These are phyloP conservation scores for Morelia viridis DNA, from an alignment of 2,797 vertebrate genomes.

Conservation along the genomic window DNA sequence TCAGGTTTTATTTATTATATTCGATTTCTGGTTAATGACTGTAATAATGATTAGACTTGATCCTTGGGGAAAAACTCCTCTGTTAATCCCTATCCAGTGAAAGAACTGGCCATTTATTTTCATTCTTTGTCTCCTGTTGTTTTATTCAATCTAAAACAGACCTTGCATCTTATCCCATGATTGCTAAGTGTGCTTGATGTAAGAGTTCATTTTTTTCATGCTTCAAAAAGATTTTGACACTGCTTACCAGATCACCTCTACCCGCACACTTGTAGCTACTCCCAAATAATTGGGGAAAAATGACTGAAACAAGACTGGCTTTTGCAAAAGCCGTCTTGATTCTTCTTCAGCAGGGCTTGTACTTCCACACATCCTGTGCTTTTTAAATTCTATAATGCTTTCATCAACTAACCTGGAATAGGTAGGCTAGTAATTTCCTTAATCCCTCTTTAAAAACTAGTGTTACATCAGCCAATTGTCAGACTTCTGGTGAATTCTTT, in stretches of 20 bases:
- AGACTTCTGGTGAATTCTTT: neutral
- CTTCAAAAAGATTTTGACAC: neutral
- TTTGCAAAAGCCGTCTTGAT: neutral
- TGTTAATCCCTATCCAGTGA: neutral
- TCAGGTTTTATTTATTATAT: too few relatives aligned
- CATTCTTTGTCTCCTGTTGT: neutral
- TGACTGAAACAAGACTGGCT: neutral
- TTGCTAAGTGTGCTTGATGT: neutral
- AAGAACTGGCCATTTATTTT: neutral
- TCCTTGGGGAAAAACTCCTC: neutral
- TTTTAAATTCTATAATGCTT: neutral
- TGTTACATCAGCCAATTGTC: neutral
- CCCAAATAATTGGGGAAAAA: neutral
- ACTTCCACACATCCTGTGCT: neutral
- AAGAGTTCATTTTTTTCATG: neutral
- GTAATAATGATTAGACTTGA: neutral
- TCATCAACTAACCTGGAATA: neutral
- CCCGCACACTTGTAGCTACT: neutral
- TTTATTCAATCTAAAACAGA: neutral
- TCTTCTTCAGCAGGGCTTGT: neutral
- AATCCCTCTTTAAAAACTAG: neutral
- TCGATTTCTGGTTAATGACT: neutral
- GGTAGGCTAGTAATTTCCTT: neutral
- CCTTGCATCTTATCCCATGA: neutral
- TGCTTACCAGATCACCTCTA: neutral